Base-by-base conservation (phyloP, 2,113 vertebrate species). In the Vulpes ferrilata region DNA sequence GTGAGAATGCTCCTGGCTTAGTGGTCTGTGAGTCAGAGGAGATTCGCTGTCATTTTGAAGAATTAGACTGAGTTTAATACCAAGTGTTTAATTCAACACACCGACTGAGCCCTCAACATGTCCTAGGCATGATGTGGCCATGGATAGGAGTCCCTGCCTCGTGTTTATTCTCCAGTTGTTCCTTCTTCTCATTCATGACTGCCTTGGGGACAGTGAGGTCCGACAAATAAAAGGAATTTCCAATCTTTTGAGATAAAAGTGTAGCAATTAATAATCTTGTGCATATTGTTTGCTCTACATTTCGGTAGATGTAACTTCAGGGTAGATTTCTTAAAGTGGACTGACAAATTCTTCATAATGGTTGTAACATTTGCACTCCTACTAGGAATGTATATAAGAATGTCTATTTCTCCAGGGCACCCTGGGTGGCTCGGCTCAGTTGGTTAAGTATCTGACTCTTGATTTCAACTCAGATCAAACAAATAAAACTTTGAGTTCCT, bases 41-140 rank as follows among this genome's bases (percentile, higher is more conserved):
- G 15, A 12, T 76, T 76, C 88, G 43, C 71, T 30, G 27, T 78
- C n/a, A 22, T 79, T 97, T 90, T 78, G n/a, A 95, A 80, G 80
- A 93, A 74, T 15, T 74, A 19, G 51, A 15, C 53, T 80, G 53
- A 78, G 7, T 86, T 96, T 81, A 92, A 81, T 51, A 64, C 43
- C 16, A 82, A 91, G 22, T 48, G 11, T 48, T 92, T 87, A 59
- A 62, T 55, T 90, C 43, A 84, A 20, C 53, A 62, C 23, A 78
- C 5, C 59, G 35, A 15, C 57, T 76, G 13, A 87, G 11, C 3
- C 48, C 9, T 25, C 59, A 38, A 5, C 59, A 30, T 84, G n/a
- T 71, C 51, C 16, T 85, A 76, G 23, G 55, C 48, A 30, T 7
- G 0, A 78, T 35, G 43, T 10, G 53, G 38, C 20, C 16, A 53